A percentile compares a stretch with the other conserved stretches of the same genome.
Conservation (phyloP, 1,140 invertebrate genomes). For the Grapholita molesta region DNA sequence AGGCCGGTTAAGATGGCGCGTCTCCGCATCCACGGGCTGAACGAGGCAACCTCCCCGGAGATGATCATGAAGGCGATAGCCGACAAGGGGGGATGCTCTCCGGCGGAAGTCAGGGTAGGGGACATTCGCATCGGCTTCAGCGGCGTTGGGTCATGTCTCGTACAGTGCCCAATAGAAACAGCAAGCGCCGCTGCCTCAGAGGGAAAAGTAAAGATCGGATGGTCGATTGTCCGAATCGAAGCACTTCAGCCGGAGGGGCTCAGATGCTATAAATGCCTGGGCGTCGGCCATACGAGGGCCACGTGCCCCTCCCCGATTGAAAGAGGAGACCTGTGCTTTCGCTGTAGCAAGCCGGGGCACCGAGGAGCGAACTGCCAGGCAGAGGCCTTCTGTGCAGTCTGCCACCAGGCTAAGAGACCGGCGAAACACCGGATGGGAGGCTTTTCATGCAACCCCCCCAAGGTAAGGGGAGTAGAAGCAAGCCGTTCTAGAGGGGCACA, state of each 20-base stretch:
- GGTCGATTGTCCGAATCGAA: background rate
- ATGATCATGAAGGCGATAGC: background rate
- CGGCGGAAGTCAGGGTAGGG: background rate
- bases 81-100: background rate
- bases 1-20: background rate
- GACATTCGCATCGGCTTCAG: background rate
- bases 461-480: too few relatives aligned
- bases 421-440: background rate
- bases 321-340: background rate
- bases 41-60: background rate
- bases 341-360: background rate
- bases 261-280: too few relatives aligned
- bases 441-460: too few relatives aligned
- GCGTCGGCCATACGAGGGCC: too few relatives aligned
- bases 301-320: too few relatives aligned
- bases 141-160: background rate
- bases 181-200: background rate
- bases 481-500: too few relatives aligned
- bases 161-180: background rate
- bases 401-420: background rate
- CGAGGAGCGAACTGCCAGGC: background rate
- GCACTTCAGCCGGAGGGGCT: background rate
- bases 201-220: background rate
- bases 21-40: background rate
- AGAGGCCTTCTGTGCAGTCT: background rate